phyloP scores from a whole-genome alignment of 2,888 invertebrate species.

The Sinohyriopsis cumingii region DNA sequence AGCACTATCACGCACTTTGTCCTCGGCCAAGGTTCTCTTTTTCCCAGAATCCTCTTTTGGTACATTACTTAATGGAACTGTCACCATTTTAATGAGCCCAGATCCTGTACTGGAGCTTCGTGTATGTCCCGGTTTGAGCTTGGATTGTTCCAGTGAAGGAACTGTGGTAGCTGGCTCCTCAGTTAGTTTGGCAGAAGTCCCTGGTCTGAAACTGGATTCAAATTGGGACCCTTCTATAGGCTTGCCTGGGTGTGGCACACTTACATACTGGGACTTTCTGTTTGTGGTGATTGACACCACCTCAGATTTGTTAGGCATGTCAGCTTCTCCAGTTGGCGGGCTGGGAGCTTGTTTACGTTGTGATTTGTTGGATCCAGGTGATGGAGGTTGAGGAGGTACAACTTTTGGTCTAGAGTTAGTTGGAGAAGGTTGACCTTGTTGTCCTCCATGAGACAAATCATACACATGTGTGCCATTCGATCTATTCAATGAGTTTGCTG shows the following conservation, averaged over 20 bases:
- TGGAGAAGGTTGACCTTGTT: constrained; percentile 22
- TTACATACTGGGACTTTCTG: constrained; percentile 63
- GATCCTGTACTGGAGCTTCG: constrained; percentile 38
- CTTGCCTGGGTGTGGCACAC: constrained; percentile 37
- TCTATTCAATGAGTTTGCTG: constrained; percentile 9
- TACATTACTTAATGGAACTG: constrained; percentile 14
- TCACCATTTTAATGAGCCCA: constrained; percentile 9
- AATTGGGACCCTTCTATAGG: constrained; percentile 40
- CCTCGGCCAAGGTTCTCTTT: constrained; percentile 61
- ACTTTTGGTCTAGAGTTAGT: constrained; percentile 32
- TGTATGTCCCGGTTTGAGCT: constrained; percentile 33
- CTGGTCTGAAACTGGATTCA: constrained; percentile 89
- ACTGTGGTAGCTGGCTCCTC: constrained; percentile 83
- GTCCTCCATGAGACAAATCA: constrained; percentile 17
- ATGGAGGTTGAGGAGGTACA: constrained; percentile 49
- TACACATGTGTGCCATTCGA: constrained; percentile 11
- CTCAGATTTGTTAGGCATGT: constrained; percentile 47
- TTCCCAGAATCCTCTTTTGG: constrained; percentile 35
- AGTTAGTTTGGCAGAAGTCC: constrained; percentile 87
- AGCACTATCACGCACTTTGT: constrained; percentile 59
- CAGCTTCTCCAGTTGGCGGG: constrained; percentile 48
- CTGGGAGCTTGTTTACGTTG: constrained; percentile 49
- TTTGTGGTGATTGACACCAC: constrained; percentile 54
- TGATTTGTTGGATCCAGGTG: constrained; percentile 36
- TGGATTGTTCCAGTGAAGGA: constrained; percentile 33